phyloP scores from a whole-genome alignment of 2,113 vertebrate species.

The Melanocharis versteri region DNA sequence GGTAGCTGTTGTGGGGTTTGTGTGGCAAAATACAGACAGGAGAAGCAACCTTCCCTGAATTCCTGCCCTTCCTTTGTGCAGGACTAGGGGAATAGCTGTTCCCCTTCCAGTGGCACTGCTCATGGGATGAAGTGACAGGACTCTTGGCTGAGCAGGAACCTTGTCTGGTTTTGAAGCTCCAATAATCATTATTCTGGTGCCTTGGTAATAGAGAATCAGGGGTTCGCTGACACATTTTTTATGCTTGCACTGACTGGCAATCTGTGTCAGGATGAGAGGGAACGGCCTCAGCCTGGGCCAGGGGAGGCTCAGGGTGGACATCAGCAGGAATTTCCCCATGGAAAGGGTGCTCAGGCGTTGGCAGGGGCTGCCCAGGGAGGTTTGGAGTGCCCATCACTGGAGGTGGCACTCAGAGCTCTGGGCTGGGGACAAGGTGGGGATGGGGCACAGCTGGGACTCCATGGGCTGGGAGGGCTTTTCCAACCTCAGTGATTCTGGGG shows the following conservation, averaged over 20 bases:
- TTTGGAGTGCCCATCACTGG: neutral
- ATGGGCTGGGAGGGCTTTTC: neutral
- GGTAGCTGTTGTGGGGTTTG: neutral
- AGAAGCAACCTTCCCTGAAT: neutral
- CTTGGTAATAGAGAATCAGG: neutral
- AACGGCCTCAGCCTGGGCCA: rapidly evolving
- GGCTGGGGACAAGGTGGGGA: too few relatives aligned
- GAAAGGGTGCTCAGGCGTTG: neutral
- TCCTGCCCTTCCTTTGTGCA: neutral
- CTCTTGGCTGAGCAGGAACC: neutral
- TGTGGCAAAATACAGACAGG: neutral
- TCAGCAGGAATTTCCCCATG: neutral
- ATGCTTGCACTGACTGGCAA: neutral
- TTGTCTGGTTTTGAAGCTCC: neutral
- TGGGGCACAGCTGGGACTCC: rapidly evolving
- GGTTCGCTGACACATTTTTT: neutral
- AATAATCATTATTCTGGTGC: rapidly evolving
- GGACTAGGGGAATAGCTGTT: rapidly evolving
- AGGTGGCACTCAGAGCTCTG: rapidly evolving
- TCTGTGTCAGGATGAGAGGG: neutral
- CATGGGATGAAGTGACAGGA: neutral
- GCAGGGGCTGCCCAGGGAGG: neutral
- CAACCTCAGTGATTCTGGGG: rapidly evolving
- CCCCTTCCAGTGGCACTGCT: neutral
- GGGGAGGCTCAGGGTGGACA: neutral